Evolutionary conservation across 2,888 invertebrate genomes (phyloP), one percentile per base, ranked within the genome.

Genomic region (Lottia scabra): DNA sequence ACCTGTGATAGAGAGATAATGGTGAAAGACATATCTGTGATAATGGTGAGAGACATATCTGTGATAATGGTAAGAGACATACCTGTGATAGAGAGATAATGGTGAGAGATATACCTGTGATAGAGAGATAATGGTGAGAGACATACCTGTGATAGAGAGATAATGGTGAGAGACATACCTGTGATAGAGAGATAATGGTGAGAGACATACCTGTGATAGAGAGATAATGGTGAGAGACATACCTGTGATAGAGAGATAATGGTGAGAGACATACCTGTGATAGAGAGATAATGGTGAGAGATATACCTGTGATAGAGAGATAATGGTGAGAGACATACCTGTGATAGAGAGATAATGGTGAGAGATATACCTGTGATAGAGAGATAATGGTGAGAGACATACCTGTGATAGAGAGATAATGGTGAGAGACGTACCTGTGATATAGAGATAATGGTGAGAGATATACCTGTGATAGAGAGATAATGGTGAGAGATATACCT

Each of bases 71-170:
- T 62, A n/a, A n/a, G n/a, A n/a, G 38, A 38, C 23, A 10, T 19
- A 56, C 56, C 56, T 56, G 4, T 56, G 23, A 56, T 56, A 65
- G 43, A 77, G 78, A 46, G 75, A 74, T 15, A 67, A 64, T 46
- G 76, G 77, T 62, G 77, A 76, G n/a, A n/a, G 38, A 38, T 13
- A 10, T 19, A 56, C 56, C 56, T 56, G 4, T 56, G 23, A 56
- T 56, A 65, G 43, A 77, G 78, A 46, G 75, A 74, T 15, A 67
- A 64, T 46, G 76, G 77, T 62, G 77, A 76, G n/a, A n/a, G 38
- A 38, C 23, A 10, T 19, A 56, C 56, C 56, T 56, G 4, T 56
- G 23, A 56, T 56, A 65, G 43, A 77, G 78, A 46, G 75, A 74
- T 15, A 67, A 64, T 46, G 76, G 77, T 62, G 77, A 76, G n/a